Conservation (phyloP, 2,888 invertebrate genomes). For the Lepetodrilus schrolli region DNA sequence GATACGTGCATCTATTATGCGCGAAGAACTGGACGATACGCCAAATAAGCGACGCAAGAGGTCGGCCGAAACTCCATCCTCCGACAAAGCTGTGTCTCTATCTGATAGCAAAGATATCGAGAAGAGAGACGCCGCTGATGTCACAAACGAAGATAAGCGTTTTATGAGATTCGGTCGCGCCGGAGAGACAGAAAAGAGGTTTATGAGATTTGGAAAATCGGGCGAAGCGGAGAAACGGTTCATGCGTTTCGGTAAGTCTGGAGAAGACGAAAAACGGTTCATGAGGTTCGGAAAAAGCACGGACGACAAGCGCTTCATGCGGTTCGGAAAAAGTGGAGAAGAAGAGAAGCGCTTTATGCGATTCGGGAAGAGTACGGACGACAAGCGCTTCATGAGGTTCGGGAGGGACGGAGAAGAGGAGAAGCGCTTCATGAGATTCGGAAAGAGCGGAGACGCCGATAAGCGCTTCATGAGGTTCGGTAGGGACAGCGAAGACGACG, state of each 20-base stretch:
- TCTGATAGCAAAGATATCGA: constrained; percentile 46
- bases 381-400: constrained; percentile 62
- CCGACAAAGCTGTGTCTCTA: constrained; percentile 22
- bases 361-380: constrained; percentile 48
- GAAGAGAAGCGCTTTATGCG: constrained; percentile 54
- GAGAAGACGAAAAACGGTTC: constrained; percentile 39
- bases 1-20: constrained; percentile 42
- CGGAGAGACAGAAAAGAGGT: constrained; percentile 39
- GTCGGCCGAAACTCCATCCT: constrained; percentile 13
- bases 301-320: constrained; percentile 43
- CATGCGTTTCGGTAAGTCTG: constrained; percentile 57
- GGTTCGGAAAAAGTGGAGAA: constrained; percentile 38
- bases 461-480: constrained; percentile 54
- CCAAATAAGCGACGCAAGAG: constrained; percentile 34
- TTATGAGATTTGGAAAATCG: constrained; percentile 44
- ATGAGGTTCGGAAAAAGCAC: constrained; percentile 45
- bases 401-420: constrained; percentile 49
- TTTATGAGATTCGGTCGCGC: constrained; percentile 64
- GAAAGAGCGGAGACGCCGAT: constrained; percentile 36
- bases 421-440: constrained; percentile 62
- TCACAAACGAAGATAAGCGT: constrained; percentile 39
- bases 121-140: constrained; percentile 42
- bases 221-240: constrained; percentile 52
- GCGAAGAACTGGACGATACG: constrained; percentile 47
- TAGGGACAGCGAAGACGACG: constrained; percentile 45